These are phyloP conservation scores for Cichlasoma orientale DNA, from an alignment of 2,797 vertebrate genomes.

Conservation along the genomic window DNA sequence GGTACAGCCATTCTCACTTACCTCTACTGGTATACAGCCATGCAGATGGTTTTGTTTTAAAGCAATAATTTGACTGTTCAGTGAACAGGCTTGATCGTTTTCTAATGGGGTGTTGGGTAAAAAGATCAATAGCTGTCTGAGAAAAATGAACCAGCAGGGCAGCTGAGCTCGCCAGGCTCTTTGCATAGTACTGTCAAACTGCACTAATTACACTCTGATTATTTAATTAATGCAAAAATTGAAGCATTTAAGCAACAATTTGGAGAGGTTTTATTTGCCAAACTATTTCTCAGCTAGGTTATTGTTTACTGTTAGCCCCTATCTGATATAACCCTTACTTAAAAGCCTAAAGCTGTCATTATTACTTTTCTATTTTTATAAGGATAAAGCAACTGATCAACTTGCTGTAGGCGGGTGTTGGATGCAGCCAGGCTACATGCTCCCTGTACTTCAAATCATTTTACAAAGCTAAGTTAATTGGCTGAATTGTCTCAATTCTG, in stretches of 20 bases:
- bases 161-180: neutral
- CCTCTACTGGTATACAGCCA: neutral
- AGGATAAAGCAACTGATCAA: neutral
- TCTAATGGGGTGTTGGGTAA: neutral
- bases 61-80: neutral
- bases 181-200: neutral
- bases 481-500: neutral
- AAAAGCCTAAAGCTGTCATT: neutral
- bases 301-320: neutral
- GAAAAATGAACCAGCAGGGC: neutral
- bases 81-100: neutral
- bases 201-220: neutral
- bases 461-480: neutral
- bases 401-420: neutral
- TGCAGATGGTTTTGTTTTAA: constrained; percentile 5
- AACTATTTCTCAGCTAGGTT: neutral
- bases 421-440: neutral
- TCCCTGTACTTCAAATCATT: neutral
- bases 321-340: neutral
- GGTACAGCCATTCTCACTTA: constrained; percentile 11
- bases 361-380: neutral
- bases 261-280: neutral
- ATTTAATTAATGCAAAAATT: neutral
- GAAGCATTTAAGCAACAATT: neutral
- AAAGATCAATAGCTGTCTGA: neutral